These are phyloP conservation scores for Drosophila teissieri DNA, from an alignment of 1,140 invertebrate genomes.

Conservation along the genomic window DNA sequence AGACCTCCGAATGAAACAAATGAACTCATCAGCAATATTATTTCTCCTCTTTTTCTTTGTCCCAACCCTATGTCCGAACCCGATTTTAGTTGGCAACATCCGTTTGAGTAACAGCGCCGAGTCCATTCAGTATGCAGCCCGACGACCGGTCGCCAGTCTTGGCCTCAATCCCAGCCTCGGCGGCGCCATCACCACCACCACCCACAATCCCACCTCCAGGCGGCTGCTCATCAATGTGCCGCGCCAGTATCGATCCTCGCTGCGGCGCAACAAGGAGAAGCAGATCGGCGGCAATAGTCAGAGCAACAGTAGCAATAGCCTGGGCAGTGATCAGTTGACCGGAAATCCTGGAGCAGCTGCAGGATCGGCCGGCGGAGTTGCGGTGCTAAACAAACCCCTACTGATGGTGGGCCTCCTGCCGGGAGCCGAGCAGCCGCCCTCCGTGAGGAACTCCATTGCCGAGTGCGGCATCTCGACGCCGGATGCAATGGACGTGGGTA, in stretches of 20 bases:
- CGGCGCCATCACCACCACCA: slow-evolving; percentile 36
- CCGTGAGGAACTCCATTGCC: slow-evolving; percentile 75
- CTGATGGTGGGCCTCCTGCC: slow-evolving; percentile 68
- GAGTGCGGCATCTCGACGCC: slow-evolving; percentile 60
- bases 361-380: slow-evolving; percentile 14
- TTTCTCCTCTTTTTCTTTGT: slow-evolving; percentile 56
- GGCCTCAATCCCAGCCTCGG: slow-evolving; percentile 77
- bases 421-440: slow-evolving; percentile 69
- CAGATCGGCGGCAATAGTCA: slow-evolving; percentile 70
- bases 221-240: slow-evolving; percentile 87
- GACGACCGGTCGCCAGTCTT: slow-evolving; percentile 81
- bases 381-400: slow-evolving; percentile 60
- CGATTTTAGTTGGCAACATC: slow-evolving; percentile 85
- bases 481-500: slow-evolving; percentile 53
- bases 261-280: slow-evolving; percentile 89
- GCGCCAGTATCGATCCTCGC: slow-evolving; percentile 88
- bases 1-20: slow-evolving; percentile 29
- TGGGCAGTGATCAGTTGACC: slow-evolving; percentile 58
- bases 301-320: slow-evolving; percentile 75
- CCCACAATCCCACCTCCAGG: slow-evolving; percentile 84
- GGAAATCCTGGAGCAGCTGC: slow-evolving; percentile 17
- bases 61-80: slow-evolving; percentile 15
- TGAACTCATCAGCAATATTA: slow-evolving; percentile 57
- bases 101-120: slow-evolving; percentile 89
- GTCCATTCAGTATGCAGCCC: slow-evolving; percentile 86